Base-by-base conservation (phyloP, 2,888 invertebrate genomes). In the Copidosoma aretas region DNA sequence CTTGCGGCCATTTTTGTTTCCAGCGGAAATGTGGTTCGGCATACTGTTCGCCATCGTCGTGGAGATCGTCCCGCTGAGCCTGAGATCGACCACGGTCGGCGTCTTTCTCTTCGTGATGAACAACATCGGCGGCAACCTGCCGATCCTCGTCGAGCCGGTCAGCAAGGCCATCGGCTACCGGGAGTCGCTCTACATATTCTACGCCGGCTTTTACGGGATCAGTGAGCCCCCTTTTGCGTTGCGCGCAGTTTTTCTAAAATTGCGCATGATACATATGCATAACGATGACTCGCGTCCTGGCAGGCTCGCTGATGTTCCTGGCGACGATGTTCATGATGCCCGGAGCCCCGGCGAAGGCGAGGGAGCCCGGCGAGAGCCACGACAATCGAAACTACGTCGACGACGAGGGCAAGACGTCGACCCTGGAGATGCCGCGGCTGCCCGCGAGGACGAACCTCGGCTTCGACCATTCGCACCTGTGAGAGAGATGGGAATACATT, bases 21-120 rank as follows among this genome's bases (percentile, higher is more conserved):
- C 85, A 92, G 94, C 95, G 77, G 95, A 95, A 85, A 95, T 94
- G 94, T 95, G 95, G 95, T 95, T 95, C 84, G 95, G 95, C 60
- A 94, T 95, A 73, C 90, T 95, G 4, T 95, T 95, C 83, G 94
- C 95, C 3, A 92, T 95, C 79, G 87, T 95, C 2, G 94, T 95
- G 1, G 95, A 95, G 85, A 92, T 95, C 72, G 94, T 95, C 1
- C 94, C 94, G 0, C 79, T 93, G 58, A 88, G 90, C 10, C 89
- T 94, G 17, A 88, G 95, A 58, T 94, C 94, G 5, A 93, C 94
- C 51, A 92, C 93, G 0, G 90, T 95, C 17, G 95, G 94, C 0
- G 89, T 94, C 43, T 95, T 95, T 81, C 87, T 95, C 51, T 95
- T 95, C 84, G 93, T 95, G 1, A 95, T 95, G 93, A 95, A 95